These are phyloP conservation scores for Aethes cnicana DNA, from an alignment of 2,888 invertebrate species.

Conservation along the genomic window DNA sequence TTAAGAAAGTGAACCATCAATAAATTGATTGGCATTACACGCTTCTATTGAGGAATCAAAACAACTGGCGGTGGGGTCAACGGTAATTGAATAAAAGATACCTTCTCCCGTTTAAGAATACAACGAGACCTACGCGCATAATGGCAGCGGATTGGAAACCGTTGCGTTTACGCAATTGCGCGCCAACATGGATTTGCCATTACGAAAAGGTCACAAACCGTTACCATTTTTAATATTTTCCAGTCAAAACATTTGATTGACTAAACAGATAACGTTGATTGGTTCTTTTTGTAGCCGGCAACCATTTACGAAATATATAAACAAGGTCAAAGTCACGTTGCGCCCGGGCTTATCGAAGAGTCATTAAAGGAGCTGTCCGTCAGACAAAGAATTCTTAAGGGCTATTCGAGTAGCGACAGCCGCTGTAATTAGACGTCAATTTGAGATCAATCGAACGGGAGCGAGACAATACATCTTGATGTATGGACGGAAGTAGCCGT, in stretches of 20 bases:
- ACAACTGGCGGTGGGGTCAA: conserved; percentile 32
- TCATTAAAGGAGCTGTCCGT: conserved; percentile 31
- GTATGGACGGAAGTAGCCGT: conserved; percentile 61
- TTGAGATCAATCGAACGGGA: conserved; percentile 65
- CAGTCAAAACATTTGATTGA: conserved; percentile 31
- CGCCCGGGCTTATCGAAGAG: conserved; percentile 25
- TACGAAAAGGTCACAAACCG: conserved; percentile 44
- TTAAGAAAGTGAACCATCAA: conserved; percentile 19
- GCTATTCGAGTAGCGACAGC: conserved; percentile 30
- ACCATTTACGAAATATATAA: conserved; percentile 28
- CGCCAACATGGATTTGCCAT: conserved; percentile 32
- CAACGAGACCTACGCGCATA: conserved; percentile 39
- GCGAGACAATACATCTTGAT: conserved; percentile 60
- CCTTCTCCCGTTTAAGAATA: conserved; percentile 35
- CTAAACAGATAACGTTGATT: conserved; percentile 43
- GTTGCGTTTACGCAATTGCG: conserved; percentile 37
- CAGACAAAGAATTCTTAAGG: conserved; percentile 29
- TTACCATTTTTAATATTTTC: conserved; percentile 35
- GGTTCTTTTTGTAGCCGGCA: conserved; percentile 38
- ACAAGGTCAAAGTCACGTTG: conserved; percentile 32
- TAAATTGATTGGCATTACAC: conserved; percentile 24
- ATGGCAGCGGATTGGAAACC: conserved; percentile 30
- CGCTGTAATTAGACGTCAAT: conserved; percentile 32
- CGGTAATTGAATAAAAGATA: conserved; percentile 38
- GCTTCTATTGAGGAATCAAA: conserved; percentile 10